Base-by-base conservation (phyloP, 2,113 vertebrate species). In the Bos javanicus region DNA sequence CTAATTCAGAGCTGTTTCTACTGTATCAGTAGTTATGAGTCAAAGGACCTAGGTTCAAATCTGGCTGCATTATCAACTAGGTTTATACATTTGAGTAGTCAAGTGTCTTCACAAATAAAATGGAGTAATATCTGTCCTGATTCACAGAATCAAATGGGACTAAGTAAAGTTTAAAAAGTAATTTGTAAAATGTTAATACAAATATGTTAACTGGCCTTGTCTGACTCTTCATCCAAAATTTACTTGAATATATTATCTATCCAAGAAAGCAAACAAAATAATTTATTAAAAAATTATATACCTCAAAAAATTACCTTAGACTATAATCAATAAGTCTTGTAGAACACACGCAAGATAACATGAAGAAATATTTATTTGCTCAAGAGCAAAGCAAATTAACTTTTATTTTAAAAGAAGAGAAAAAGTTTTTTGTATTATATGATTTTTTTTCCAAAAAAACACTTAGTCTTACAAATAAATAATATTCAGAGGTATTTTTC, bases 31-130 rank as follows among this genome's bases (percentile, higher is more conserved):
- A 93, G 71, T 43, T 95, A 1, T 87, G 50, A 60, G 71, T 91
- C 62, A 64, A 87, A 95, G 28, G 46, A 50, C 23, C 8, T 36
- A 74, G 8, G 4, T 74, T 96, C 54, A 62, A 94, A 87, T 62
- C 54, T 21, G 21, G 30, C 39, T 94, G 50, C 25, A 67, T 76
- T 16, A 92, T 33, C 46, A 86, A 60, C 4, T 50, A 91, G 23
- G 16, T 62, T 56, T 92, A 52, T 74, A 90, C 16, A 91, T 60
- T 87, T 43, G 59, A 60, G 48, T 30, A 83, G 46, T 83, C n/a
- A 64, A 64, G 39, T 92, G 82, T 93, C 57, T 78, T 94, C 82
- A 93, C 52, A 46, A 91, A 84, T 60, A 89, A 94, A 97, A 90
- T 28, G 74, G 33, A 59, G 52, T 54, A 64, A 17, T 89, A 80